Evolutionary conservation across 2,797 vertebrate genomes (phyloP).

Genomic region (Eulemur mongoz): DNA sequence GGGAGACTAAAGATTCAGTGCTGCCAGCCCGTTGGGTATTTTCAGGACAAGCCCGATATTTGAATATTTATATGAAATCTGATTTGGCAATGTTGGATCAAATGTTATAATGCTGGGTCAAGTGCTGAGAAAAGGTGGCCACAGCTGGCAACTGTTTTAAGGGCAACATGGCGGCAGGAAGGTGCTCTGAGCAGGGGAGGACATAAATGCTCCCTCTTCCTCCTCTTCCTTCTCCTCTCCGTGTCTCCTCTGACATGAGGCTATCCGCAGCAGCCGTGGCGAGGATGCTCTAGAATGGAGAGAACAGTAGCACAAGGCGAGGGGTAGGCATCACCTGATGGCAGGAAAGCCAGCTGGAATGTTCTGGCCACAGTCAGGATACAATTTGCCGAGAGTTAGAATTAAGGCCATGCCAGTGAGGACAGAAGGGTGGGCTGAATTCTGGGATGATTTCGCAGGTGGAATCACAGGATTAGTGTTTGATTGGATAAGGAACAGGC

Average conservation of each 20-base stretch:
- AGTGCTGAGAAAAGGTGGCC: neutral
- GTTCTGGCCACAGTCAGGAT: neutral
- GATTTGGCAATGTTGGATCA: neutral
- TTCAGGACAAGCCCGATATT: neutral
- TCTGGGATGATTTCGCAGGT: neutral
- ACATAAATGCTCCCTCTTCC: no score
- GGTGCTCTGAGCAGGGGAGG: neutral
- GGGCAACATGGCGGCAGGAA: fast-evolving
- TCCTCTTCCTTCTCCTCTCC: neutral
- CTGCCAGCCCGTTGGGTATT: neutral
- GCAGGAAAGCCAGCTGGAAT: neutral
- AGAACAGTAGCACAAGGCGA: neutral
- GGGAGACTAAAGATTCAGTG: neutral
- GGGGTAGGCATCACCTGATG: fast-evolving
- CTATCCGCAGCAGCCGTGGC: neutral
- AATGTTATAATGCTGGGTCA: neutral
- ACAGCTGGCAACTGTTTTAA: neutral
- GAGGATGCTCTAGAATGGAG: neutral
- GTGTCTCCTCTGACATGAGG: neutral
- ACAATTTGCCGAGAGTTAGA: fast-evolving
- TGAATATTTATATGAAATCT: neutral
- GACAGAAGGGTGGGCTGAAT: neutral
- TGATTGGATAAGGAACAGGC: neutral
- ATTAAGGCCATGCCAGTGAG: neutral
- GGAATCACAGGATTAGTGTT: neutral